A percentile compares a stretch with the other conserved stretches of the same genome.
Conservation (phyloP, 2,888 invertebrate genomes). For the Tupiocoris notatus region DNA sequence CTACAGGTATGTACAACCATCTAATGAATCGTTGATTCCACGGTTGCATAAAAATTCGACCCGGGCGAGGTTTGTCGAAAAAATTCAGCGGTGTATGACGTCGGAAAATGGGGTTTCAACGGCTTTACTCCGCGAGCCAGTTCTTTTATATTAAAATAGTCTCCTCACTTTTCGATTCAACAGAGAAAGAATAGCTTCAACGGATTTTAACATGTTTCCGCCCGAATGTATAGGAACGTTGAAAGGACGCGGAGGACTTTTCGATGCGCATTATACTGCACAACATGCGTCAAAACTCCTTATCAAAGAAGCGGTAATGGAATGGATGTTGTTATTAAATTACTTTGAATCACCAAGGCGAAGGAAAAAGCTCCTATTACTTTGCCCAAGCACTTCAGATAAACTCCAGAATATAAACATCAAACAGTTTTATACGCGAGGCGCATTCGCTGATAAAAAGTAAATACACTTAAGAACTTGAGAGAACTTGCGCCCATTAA, state of each 20-base stretch:
- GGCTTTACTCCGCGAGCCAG: no score
- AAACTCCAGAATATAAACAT: background rate
- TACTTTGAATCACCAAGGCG: background rate
- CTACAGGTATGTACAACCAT: no score
- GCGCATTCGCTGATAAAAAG: background rate
- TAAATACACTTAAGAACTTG: slow-evolving; percentile 11
- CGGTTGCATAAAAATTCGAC: no score
- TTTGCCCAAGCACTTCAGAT: background rate
- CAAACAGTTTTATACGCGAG: background rate
- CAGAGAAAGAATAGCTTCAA: background rate
- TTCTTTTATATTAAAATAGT: no score
- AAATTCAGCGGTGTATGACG: no score
- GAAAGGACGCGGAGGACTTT: background rate
- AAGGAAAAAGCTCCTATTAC: background rate
- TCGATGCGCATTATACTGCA: background rate
- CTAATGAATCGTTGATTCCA: no score
- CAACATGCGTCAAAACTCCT: background rate
- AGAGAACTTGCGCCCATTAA: slow-evolving; percentile 5
- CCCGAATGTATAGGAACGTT: background rate
- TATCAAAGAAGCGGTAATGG: background rate
- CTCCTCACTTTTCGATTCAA: no score
- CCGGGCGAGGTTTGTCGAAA: no score
- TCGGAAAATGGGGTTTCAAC: no score
- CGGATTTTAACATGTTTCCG: background rate
- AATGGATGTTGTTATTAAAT: background rate